Percentiles rank a stretch among this genome's conserved stretches.
Conservation (phyloP, 2,797 vertebrate species). For the Aselliscus stoliczkanus region DNA sequence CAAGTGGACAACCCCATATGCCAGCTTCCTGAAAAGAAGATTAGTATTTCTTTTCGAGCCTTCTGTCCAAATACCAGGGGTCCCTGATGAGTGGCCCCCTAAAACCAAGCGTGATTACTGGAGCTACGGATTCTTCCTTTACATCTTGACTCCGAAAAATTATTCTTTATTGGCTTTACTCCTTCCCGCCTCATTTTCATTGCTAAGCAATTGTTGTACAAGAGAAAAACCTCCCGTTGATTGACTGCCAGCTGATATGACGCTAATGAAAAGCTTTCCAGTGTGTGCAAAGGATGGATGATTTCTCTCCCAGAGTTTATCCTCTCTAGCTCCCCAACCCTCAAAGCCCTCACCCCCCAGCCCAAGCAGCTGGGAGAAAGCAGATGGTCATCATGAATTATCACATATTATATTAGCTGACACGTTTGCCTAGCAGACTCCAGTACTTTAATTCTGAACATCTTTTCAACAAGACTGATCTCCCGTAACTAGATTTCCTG, state of each 20-base stretch:
- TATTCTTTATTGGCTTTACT: not conserved
- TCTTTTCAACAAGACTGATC: conserved; percentile 31
- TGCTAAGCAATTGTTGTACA: conserved; percentile 24
- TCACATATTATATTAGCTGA: not conserved
- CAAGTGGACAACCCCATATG: not conserved
- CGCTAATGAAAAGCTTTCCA: not conserved
- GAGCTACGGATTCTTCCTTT: not conserved
- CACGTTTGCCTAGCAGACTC: not conserved
- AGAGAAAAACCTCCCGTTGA: conserved; percentile 13
- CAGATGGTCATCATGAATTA: conserved; percentile 47
- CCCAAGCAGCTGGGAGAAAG: not conserved
- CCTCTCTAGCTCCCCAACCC: not conserved
- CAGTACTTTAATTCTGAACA: conserved; percentile 17
- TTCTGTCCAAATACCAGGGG: not conserved
- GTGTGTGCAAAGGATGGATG: not conserved
- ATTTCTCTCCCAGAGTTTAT: not conserved
- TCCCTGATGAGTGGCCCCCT: not conserved
- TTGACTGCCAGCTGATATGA: conserved; percentile 36
- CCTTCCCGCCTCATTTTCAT: conserved; percentile 10
- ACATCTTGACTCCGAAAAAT: not conserved
- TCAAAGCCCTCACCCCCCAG: not conserved
- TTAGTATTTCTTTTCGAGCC: not conserved
- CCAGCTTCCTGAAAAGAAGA: not conserved
- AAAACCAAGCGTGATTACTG: not conserved
- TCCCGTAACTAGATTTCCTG: conserved; percentile 50